Evolutionary conservation across 2,113 vertebrate genomes (phyloP).

Genomic region (Callopanchax toddi): DNA sequence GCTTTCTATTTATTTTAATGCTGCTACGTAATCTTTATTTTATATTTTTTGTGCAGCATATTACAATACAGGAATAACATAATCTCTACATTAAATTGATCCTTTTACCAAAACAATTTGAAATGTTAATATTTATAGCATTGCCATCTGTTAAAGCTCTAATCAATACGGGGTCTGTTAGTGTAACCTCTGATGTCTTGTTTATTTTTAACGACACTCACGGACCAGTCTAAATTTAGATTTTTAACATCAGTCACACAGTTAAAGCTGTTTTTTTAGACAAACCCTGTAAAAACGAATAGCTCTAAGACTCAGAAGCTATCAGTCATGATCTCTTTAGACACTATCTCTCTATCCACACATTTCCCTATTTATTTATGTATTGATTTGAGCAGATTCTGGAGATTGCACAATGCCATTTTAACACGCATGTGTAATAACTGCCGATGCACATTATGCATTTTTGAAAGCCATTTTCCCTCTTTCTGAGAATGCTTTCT

Average conservation of each 20-base stretch:
- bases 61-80: conserved; percentile 30
- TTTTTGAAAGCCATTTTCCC: conserved; percentile 95
- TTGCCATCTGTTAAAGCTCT: not conserved
- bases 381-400: conserved; percentile 79
- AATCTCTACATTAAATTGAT: not conserved
- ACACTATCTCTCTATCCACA: conserved; percentile 73
- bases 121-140: not conserved
- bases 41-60: conserved; percentile 41
- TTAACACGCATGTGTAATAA: conserved; percentile 88
- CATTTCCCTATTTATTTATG: conserved; percentile 79
- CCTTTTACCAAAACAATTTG: conserved; percentile 6
- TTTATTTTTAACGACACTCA: not conserved
- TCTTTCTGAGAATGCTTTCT: conserved; percentile 79
- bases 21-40: conserved; percentile 37
- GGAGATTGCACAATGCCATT: conserved; percentile 83
- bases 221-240: not conserved
- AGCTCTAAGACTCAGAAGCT: conserved; percentile 16
- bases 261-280: conserved; percentile 8
- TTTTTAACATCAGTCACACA: conserved; percentile 9
- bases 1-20: conserved; percentile 34
- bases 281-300: conserved; percentile 1
- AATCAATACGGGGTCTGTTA: conserved; percentile 6
- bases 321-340: conserved; percentile 3
- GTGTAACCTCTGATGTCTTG: conserved; percentile 14
- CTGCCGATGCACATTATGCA: conserved; percentile 85